Base-by-base conservation (phyloP, 2,888 invertebrate species). In the Atrina japonica region DNA sequence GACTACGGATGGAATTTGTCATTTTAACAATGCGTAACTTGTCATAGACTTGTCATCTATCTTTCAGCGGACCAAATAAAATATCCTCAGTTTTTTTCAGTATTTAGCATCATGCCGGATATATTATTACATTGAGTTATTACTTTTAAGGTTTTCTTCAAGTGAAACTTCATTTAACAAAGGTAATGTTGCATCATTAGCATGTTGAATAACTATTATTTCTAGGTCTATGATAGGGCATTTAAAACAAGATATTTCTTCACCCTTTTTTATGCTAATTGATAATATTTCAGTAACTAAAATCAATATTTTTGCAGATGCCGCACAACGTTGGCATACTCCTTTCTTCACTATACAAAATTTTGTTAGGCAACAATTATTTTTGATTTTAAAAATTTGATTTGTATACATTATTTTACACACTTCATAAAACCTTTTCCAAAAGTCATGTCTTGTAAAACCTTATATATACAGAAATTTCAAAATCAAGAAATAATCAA, bases 121-220 rank as follows among this genome's bases (percentile, higher is more conserved):
- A 35, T 3, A 25, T 2, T 21, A 35, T 40, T 40, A 56, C 14
- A 35, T 30, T 35, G 18, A 18, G 30, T 16, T 35, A 56, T 35
- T 18, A 21, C 35, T 7, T 11, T 11, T 2, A 18, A 16, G 9
- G 18, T 35, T 35, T 40, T 21, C 5, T n/a, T 18, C 2, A 56
- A 56, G 25, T 35, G n/a, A 56, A n/a, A n/a, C n/a, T 35, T 27
- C 3, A 56, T 35, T n/a, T 35, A 18, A n/a, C 18, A 56, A 18
- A 30, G 56, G 5, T n/a, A 25, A 14, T 6, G 56, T 56, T 11
- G 3, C 18, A 56, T 56, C 56, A 35, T 56, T 21, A 7, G 59
- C 45, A 43, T 59, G 59, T 35, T 59, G 59, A 25, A 16, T 1
- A n/a, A 14, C 25, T 43, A 43, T 59, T 3, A 43, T 59, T 25